phyloP scores from a whole-genome alignment of 2,797 vertebrate genomes.

The Trachops cirrhosus region DNA sequence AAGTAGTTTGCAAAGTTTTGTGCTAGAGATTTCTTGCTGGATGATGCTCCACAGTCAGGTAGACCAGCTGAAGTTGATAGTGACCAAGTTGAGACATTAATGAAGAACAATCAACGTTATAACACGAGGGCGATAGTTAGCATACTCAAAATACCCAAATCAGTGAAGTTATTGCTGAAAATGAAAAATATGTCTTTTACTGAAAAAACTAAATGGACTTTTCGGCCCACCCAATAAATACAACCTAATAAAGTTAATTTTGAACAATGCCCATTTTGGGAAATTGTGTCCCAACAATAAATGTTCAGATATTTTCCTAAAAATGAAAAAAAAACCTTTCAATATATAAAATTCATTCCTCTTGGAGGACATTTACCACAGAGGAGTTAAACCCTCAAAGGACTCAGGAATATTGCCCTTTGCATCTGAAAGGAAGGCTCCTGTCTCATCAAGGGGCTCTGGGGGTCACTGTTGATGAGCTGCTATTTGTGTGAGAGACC shows the following conservation, averaged over 20 bases:
- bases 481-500: not conserved
- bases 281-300: not conserved
- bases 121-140: not conserved
- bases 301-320: not conserved
- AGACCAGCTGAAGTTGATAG: not conserved
- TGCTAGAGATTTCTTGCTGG: not conserved
- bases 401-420: not conserved
- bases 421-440: not conserved
- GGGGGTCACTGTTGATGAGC: not conserved
- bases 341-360: not conserved
- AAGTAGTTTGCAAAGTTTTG: not conserved
- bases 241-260: not conserved
- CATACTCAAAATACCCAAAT: not conserved
- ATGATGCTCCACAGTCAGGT: not conserved
- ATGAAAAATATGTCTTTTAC: not conserved
- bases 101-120: not conserved
- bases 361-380: not conserved
- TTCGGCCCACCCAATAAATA: not conserved
- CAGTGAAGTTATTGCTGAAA: not conserved
- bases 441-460: not conserved
- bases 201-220: not conserved
- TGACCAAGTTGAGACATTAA: not conserved
- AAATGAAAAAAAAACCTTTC: not conserved
- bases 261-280: not conserved
- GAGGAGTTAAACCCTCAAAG: too few species aligned